Conservation (phyloP, 2,797 vertebrate species). For the Siniperca obscura region DNA sequence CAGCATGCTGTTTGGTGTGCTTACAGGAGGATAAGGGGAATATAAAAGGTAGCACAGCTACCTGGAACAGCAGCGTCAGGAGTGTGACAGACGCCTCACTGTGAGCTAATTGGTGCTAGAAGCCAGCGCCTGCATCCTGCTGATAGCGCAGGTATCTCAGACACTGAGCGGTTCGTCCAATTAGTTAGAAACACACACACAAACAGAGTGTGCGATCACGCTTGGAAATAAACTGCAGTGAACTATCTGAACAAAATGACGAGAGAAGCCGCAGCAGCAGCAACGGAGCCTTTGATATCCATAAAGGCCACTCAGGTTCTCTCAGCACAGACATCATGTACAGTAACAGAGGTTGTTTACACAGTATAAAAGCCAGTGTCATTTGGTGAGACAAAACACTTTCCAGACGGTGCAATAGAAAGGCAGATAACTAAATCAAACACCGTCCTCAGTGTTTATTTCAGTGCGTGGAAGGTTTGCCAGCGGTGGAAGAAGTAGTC, state of each 20-base stretch:
- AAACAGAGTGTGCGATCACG: not conserved
- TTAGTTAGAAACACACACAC: constrained; percentile 23
- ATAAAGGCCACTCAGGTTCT: not conserved
- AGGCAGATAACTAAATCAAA: constrained; percentile 16
- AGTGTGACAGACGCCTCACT: constrained; percentile 16
- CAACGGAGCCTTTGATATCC: not conserved
- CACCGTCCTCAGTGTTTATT: not conserved
- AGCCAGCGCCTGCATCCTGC: constrained; percentile 42
- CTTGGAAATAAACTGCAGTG: not conserved
- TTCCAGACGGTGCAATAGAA: not conserved
- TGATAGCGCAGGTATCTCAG: constrained; percentile 39
- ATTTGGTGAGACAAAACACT: not conserved
- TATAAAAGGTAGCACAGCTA: not conserved
- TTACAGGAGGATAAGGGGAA: not conserved
- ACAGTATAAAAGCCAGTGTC: not conserved
- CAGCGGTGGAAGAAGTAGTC: not conserved
- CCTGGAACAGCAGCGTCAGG: not conserved
- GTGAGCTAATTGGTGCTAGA: constrained; percentile 38
- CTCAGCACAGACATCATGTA: not conserved
- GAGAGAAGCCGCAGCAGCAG: not conserved
- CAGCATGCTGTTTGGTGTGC: not conserved
- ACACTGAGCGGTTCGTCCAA: constrained; percentile 3
- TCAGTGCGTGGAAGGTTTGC: not conserved
- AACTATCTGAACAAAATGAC: not conserved
- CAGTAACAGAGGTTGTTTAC: not conserved